Percentiles rank a stretch among this genome's conserved stretches.
Conservation (phyloP, 2,888 invertebrate genomes). For the Andrena fulva region DNA sequence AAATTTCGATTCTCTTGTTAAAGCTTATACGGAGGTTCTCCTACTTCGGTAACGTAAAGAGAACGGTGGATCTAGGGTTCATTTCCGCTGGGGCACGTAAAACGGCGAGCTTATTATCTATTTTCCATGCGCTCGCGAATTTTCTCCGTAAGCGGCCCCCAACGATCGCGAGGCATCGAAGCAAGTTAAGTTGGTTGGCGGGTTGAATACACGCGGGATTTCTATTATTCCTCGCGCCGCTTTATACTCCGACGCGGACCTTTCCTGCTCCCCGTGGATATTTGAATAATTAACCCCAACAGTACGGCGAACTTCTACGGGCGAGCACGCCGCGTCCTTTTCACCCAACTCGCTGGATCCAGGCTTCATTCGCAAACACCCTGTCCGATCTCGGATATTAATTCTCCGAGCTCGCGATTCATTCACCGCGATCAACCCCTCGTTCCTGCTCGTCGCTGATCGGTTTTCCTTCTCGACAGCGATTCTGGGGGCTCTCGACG, state of each 20-base stretch:
- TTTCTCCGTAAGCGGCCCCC: conserved; percentile 13
- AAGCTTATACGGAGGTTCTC: neutral
- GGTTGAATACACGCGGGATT: conserved; percentile 50
- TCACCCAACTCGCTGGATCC: conserved; percentile 35
- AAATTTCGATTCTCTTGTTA: neutral
- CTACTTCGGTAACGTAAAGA: neutral
- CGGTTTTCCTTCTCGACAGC: neutral
- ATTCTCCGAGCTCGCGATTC: conserved; percentile 13
- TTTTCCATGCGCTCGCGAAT: conserved; percentile 1
- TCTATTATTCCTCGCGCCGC: conserved; percentile 60
- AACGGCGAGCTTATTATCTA: neutral
- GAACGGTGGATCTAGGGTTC: neutral
- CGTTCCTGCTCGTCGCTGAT: neutral
- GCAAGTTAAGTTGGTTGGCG: conserved; percentile 12
- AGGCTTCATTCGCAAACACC: conserved; percentile 29
- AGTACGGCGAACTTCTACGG: conserved; percentile 51
- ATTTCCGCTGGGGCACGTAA: neutral
- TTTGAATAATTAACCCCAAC: conserved; percentile 69
- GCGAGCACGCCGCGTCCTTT: conserved; percentile 49
- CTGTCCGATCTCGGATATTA: conserved; percentile 7
- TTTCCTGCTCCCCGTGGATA: conserved; percentile 37
- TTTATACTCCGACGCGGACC: conserved; percentile 36
- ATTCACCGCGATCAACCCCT: neutral
- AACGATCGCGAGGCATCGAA: conserved; percentile 33
- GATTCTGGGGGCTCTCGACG: neutral